phyloP scores from a whole-genome alignment of 2,797 vertebrate genomes.

The Sciaenops ocellatus region DNA sequence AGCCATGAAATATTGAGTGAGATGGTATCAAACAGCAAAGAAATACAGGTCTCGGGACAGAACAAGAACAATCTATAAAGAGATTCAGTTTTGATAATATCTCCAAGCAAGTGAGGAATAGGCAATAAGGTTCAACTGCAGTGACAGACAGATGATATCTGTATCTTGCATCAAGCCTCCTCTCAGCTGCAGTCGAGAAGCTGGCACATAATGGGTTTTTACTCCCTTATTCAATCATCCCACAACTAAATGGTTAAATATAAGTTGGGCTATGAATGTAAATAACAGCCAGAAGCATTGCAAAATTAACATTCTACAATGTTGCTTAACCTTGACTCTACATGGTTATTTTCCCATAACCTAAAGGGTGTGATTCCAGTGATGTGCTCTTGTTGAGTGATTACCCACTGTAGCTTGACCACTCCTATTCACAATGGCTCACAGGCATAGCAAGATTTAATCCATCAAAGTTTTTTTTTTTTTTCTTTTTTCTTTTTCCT shows the following conservation, averaged over 20 bases:
- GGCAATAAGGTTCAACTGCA: constrained; percentile 52
- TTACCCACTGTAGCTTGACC: constrained; percentile 57
- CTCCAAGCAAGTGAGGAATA: constrained; percentile 55
- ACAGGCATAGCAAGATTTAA: constrained; percentile 53
- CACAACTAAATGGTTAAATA: constrained; percentile 33
- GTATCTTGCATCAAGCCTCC: constrained; percentile 34
- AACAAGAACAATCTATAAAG: constrained; percentile 55
- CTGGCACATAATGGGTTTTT: constrained; percentile 8
- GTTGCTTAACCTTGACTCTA: constrained; percentile 31
- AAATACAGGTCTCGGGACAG: constrained; percentile 59
- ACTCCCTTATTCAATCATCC: constrained; percentile 24
- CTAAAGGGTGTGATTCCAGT: constrained; percentile 25
- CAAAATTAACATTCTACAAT: constrained; percentile 25
- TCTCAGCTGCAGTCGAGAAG: constrained; percentile 24
- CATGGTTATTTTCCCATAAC: constrained; percentile 24
- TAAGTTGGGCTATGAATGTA: constrained; percentile 34
- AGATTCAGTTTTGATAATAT: constrained; percentile 69
- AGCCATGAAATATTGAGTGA: constrained; percentile 69
- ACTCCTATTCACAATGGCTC: constrained; percentile 46
- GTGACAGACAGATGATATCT: constrained; percentile 63
- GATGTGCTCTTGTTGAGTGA: constrained; percentile 45
- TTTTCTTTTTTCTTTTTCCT: background rate
- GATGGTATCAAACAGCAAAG: constrained; percentile 67
- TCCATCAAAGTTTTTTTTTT: constrained; percentile 51
- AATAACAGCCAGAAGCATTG: constrained; percentile 25